These are phyloP conservation scores for Calliopum simillimum DNA, from an alignment of 2,888 invertebrate species.

Conservation along the genomic window DNA sequence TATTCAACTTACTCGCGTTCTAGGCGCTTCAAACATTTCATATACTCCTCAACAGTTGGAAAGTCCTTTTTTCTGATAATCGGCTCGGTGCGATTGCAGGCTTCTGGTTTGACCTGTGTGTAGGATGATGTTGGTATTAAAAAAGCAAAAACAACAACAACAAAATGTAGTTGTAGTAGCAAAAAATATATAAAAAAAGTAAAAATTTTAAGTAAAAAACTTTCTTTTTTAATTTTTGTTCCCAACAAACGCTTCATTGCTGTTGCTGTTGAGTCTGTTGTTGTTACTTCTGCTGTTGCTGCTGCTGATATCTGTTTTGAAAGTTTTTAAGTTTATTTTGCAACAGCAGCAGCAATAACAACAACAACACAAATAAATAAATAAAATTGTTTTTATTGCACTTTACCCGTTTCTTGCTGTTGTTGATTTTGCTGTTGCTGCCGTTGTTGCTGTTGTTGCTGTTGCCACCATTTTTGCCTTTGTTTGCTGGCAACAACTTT, in stretches of 20 bases:
- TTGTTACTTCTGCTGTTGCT: too few relatives aligned
- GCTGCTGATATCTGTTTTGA: too few relatives aligned
- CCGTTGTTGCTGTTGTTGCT: neutral
- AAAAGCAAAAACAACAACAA: too few relatives aligned
- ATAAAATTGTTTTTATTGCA: neutral
- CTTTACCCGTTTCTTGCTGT: slow-evolving; percentile 18
- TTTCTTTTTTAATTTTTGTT: too few relatives aligned
- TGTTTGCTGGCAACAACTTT: slow-evolving; percentile 4
- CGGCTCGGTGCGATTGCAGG: slow-evolving; percentile 12
- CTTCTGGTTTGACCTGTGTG: slow-evolving; percentile 25
- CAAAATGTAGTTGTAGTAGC: too few relatives aligned
- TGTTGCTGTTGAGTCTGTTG: too few relatives aligned
- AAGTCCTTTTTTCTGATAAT: slow-evolving; percentile 51
- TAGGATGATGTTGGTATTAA: neutral
- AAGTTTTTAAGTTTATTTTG: too few relatives aligned
- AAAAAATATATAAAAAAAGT: too few relatives aligned
- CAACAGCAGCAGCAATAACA: too few relatives aligned
- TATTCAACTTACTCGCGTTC: slow-evolving; percentile 53
- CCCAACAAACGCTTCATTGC: too few relatives aligned
- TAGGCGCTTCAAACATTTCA: slow-evolving; percentile 56
- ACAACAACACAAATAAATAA: too few relatives aligned
- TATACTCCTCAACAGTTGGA: slow-evolving; percentile 54
- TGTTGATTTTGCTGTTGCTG: neutral
- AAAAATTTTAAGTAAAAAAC: too few relatives aligned
- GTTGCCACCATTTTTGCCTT: neutral